These are phyloP conservation scores for Cranoglanis bouderius DNA, from an alignment of 2,113 vertebrate species.

Conservation along the genomic window DNA sequence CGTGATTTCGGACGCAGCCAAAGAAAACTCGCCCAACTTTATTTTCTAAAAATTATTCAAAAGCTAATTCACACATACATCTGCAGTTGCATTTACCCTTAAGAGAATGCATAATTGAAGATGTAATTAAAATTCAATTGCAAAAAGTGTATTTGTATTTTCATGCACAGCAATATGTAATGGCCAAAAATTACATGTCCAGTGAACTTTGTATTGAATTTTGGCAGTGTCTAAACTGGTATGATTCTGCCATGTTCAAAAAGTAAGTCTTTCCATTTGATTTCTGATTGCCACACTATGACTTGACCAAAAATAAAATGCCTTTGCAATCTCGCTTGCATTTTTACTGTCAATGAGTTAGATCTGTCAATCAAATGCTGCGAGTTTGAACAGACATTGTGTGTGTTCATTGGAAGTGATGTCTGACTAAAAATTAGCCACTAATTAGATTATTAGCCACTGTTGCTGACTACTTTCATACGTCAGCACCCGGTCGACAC, in stretches of 20 bases:
- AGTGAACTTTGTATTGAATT: background rate
- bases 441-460: too few species aligned
- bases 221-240: background rate
- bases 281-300: background rate
- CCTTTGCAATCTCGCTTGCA: background rate
- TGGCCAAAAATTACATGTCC: background rate
- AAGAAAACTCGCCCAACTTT: background rate
- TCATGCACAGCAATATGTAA: background rate
- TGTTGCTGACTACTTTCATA: background rate
- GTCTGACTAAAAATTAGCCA: background rate
- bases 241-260: background rate
- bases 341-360: background rate
- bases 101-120: background rate
- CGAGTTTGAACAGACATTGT: background rate
- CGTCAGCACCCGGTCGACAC: background rate
- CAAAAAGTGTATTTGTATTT: background rate
- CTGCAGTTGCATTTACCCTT: background rate
- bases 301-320: background rate
- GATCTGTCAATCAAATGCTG: background rate
- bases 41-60: background rate
- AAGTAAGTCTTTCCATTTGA: background rate
- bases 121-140: background rate
- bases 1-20: too few species aligned
- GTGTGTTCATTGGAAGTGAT: background rate
- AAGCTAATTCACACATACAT: background rate